Evolutionary conservation across 2,113 vertebrate species (phyloP).

Genomic region (Aptenodytes forsteri): DNA sequence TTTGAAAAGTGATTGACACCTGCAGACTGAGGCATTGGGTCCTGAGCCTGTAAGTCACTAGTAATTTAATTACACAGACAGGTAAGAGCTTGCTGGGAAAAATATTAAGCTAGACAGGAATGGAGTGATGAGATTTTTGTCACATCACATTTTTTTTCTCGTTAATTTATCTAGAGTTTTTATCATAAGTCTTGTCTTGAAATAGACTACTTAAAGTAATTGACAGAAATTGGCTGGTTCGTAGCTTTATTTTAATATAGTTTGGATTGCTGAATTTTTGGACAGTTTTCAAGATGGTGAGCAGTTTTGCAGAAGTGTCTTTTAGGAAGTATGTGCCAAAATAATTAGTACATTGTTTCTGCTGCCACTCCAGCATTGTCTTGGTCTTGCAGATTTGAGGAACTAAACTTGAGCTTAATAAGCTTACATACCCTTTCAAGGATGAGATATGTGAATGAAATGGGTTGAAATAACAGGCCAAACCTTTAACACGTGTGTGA

Average conservation of each 20-base stretch:
- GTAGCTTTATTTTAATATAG: not conserved
- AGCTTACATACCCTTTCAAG: not conserved
- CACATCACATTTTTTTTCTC: not conserved
- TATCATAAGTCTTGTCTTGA: not conserved
- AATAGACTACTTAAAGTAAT: not conserved
- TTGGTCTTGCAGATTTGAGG: not conserved
- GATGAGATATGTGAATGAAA: not conserved
- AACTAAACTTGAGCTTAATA: not conserved
- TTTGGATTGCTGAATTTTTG: not conserved
- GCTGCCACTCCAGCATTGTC: not conserved
- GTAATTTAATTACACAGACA: not conserved
- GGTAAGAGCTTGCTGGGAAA: not conserved
- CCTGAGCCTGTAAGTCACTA: not conserved
- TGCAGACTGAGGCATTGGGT: not conserved
- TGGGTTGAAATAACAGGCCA: not conserved
- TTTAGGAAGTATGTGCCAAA: not conserved
- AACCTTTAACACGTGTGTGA: rapidly evolving
- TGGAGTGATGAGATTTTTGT: not conserved
- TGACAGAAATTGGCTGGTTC: not conserved
- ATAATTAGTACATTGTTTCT: not conserved
- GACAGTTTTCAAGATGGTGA: not conserved
- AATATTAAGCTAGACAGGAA: not conserved
- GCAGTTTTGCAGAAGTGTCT: not conserved
- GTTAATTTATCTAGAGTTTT: not conserved
- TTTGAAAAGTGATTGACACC: not conserved